Conservation (phyloP, 2,113 vertebrate species). For the Buteo buteo region DNA sequence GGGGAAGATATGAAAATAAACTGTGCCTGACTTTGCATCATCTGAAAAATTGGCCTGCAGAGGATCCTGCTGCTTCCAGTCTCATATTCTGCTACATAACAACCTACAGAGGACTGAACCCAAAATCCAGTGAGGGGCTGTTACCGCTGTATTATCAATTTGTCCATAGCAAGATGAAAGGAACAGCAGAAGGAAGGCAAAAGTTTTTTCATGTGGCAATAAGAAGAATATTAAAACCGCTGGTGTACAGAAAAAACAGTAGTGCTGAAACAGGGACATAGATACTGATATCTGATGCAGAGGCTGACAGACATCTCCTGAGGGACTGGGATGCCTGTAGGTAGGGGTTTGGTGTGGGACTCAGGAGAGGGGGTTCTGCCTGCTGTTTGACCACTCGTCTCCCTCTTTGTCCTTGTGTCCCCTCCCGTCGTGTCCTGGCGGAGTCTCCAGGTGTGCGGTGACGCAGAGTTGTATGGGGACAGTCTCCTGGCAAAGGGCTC, state of each 20-base stretch:
- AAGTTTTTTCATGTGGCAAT: background rate
- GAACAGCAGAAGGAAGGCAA: background rate
- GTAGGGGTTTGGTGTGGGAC: background rate
- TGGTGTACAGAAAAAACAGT: background rate
- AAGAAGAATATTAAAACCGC: background rate
- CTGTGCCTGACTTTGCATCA: background rate
- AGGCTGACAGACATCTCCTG: background rate
- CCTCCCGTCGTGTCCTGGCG: fast-evolving
- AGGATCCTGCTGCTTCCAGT: background rate
- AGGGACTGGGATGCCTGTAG: background rate
- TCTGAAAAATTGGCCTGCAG: background rate
- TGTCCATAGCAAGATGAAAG: background rate
- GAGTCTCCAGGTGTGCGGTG: background rate
- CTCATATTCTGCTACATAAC: background rate
- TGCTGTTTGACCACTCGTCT: background rate
- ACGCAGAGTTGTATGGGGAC: fast-evolving
- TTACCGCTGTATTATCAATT: background rate
- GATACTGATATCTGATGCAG: background rate
- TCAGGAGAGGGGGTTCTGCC: background rate
- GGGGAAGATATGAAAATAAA: background rate
- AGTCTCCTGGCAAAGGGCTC: background rate
- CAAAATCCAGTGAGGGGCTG: background rate
- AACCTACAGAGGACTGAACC: background rate
- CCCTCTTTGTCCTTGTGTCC: background rate
- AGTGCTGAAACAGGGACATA: background rate